phyloP scores from a whole-genome alignment of 2,797 vertebrate genomes.

The Sternotherus odoratus region DNA sequence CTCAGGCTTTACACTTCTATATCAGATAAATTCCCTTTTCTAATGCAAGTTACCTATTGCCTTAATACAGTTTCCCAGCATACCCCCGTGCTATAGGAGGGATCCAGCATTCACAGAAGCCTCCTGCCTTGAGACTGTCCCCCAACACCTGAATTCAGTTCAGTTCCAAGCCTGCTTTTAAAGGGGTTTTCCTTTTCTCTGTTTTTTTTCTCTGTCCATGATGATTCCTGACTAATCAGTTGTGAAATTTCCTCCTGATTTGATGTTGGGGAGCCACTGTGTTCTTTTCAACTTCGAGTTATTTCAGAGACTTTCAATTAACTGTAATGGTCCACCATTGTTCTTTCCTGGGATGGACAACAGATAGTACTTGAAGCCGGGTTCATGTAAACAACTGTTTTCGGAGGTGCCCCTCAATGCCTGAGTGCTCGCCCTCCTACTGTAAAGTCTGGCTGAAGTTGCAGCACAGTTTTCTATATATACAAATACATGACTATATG shows the following conservation, averaged over 20 bases:
- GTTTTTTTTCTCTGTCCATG: neutral
- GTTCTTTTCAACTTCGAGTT: neutral
- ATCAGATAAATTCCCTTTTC: neutral
- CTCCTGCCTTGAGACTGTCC: neutral
- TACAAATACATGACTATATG: neutral
- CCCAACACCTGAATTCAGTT: neutral
- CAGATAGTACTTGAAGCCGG: neutral
- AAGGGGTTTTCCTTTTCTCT: neutral
- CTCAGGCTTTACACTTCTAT: neutral
- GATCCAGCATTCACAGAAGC: neutral
- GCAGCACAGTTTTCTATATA: neutral
- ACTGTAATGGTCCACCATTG: neutral
- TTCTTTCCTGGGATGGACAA: neutral
- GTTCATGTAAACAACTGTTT: neutral
- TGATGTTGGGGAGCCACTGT: neutral
- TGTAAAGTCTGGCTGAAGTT: neutral
- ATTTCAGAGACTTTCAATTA: neutral
- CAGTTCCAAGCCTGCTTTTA: neutral
- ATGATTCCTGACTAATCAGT: neutral
- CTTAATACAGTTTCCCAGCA: neutral
- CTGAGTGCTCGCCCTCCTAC: neutral
- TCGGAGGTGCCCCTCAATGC: neutral
- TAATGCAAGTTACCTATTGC: neutral
- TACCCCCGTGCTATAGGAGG: neutral
- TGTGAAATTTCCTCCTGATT: neutral